These are phyloP conservation scores for Schizopygopsis malacanthus DNA, from an alignment of 2,797 vertebrate species.

Conservation along the genomic window DNA sequence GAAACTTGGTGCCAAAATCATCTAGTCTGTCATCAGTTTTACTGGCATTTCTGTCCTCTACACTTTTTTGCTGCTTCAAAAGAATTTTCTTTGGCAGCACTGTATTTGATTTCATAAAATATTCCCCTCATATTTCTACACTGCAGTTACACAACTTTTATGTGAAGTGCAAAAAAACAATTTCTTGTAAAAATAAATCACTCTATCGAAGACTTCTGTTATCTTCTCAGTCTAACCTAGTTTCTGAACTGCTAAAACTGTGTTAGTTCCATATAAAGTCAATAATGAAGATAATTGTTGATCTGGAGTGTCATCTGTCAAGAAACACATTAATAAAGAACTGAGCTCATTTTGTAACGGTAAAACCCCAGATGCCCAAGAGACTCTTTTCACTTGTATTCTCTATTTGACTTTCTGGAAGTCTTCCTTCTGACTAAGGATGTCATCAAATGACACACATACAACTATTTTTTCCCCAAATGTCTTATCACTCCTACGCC, in stretches of 20 bases:
- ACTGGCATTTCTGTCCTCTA: slow-evolving; percentile 44
- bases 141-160: slow-evolving; percentile 54
- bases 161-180: slow-evolving; percentile 31
- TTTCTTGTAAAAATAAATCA: slow-evolving; percentile 21
- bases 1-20: slow-evolving; percentile 37
- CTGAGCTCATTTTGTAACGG: background rate
- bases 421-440: slow-evolving; percentile 23
- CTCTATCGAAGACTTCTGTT: slow-evolving; percentile 2
- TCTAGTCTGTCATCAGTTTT: slow-evolving; percentile 22
- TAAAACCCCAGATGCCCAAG: slow-evolving; percentile 1
- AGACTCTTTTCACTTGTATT: slow-evolving; percentile 12
- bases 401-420: slow-evolving; percentile 4
- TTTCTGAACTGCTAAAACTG: background rate
- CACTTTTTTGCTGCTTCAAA: slow-evolving; percentile 24
- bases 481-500: slow-evolving; percentile 33
- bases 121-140: slow-evolving; percentile 57
- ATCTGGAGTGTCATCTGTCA: background rate
- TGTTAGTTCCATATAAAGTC: slow-evolving; percentile 10
- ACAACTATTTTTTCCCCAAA: slow-evolving; percentile 30
- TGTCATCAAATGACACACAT: slow-evolving; percentile 39
- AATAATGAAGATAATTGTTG: background rate
- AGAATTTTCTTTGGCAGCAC: slow-evolving; percentile 56
- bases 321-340: background rate
- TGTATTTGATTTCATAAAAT: slow-evolving; percentile 49
- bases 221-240: slow-evolving; percentile 9